These are phyloP conservation scores for Miniopterus natalensis DNA, from an alignment of 2,113 vertebrate species.

Conservation along the genomic window DNA sequence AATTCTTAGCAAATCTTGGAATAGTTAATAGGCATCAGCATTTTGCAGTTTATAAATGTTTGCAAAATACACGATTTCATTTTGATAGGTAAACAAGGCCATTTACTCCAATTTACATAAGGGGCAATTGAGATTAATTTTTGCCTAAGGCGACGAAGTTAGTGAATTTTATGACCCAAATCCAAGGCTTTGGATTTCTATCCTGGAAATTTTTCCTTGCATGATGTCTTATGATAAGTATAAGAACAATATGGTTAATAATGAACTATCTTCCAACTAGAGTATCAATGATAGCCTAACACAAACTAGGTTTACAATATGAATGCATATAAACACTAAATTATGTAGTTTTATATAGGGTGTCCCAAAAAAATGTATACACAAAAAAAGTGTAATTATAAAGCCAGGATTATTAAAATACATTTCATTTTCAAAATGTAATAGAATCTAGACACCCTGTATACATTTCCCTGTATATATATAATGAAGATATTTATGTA, in stretches of 20 bases:
- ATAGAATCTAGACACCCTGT: no score
- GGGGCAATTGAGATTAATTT: neutral
- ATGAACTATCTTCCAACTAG: neutral
- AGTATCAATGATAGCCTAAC: neutral
- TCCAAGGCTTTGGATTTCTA: neutral
- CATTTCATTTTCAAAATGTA: no score
- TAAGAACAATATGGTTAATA: neutral
- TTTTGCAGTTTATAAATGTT: conserved; percentile 26
- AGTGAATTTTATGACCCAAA: conserved; percentile 55
- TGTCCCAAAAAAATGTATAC: no score
- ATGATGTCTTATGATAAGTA: neutral
- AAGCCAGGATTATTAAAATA: no score
- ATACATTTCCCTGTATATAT: neutral
- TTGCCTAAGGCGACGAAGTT: neutral
- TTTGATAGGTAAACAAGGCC: neutral
- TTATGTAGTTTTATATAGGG: neutral
- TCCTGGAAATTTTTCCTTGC: neutral
- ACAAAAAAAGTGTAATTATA: no score
- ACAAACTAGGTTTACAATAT: conserved; percentile 19
- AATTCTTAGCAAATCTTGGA: conserved; percentile 40
- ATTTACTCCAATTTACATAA: neutral
- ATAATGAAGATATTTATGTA: neutral
- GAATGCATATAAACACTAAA: neutral
- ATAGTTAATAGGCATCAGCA: neutral
- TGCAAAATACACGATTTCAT: conserved; percentile 15